These are phyloP conservation scores for Volucella zonaria DNA, from an alignment of 2,888 invertebrate species.

Conservation along the genomic window DNA sequence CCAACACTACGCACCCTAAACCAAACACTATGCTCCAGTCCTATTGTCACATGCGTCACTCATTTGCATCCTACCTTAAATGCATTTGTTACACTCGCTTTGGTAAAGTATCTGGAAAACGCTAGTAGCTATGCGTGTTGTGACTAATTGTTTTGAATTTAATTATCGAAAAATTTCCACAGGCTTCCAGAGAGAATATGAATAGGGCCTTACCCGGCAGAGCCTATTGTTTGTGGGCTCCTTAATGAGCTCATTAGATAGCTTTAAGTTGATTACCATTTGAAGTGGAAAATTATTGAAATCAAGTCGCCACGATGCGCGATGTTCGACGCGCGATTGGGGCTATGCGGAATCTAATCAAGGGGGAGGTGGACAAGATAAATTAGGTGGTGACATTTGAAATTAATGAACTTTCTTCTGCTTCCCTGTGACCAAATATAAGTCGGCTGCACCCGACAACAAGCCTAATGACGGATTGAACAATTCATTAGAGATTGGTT, in stretches of 20 bases:
- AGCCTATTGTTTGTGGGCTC: constrained; percentile 39
- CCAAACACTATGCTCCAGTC: too few relatives aligned
- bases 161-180: constrained; percentile 45
- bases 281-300: constrained; percentile 70
- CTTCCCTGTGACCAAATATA: background rate
- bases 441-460: background rate
- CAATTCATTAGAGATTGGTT: constrained; percentile 51
- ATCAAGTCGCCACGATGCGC: constrained; percentile 43
- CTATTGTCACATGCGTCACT: background rate
- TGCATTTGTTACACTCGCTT: constrained; percentile 40
- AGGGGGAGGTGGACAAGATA: constrained; percentile 37
- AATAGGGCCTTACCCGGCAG: constrained; percentile 16
- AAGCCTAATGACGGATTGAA: constrained; percentile 34
- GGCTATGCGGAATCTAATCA: constrained; percentile 8
- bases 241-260: constrained; percentile 65
- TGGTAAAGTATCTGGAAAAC: constrained; percentile 33
- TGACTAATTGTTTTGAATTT: constrained; percentile 70
- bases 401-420: constrained; percentile 57
- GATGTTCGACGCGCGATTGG: too few relatives aligned
- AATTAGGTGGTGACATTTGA: constrained; percentile 51
- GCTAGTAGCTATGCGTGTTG: constrained; percentile 61
- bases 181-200: too few relatives aligned
- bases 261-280: constrained; percentile 60
- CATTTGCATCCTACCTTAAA: constrained; percentile 47
- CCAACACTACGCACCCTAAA: background rate